Conservation (phyloP, 2,113 vertebrate genomes). For the Speoplatyrhinus poulsoni region DNA sequence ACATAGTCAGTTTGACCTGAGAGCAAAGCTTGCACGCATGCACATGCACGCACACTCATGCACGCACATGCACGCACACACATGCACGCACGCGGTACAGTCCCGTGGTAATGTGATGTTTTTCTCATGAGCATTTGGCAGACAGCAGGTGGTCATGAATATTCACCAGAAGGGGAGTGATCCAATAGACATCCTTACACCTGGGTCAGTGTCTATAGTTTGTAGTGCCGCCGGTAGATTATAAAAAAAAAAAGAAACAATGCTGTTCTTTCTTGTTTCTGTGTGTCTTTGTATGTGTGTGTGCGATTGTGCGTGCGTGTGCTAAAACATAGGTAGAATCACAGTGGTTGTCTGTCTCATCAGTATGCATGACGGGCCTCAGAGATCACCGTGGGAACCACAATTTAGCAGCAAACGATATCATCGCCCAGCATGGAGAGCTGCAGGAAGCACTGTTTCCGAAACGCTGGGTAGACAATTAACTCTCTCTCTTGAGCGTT, state of each 20-base stretch:
- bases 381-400: slow-evolving; percentile 5
- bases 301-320: neutral
- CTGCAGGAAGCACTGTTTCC: too few relatives aligned
- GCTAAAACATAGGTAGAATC: neutral
- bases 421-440: neutral
- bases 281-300: neutral
- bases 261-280: too few relatives aligned
- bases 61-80: neutral
- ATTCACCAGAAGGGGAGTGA: too few relatives aligned
- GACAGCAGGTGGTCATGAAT: neutral
- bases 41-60: neutral
- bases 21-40: neutral
- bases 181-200: slow-evolving; percentile 23
- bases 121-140: slow-evolving; percentile 34
- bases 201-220: neutral
- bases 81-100: slow-evolving; percentile 1
- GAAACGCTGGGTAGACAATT: too few relatives aligned
- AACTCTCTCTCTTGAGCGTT: too few relatives aligned
- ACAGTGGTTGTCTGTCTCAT: slow-evolving; percentile 18
- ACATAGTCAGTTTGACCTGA: neutral
- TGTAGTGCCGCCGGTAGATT: neutral
- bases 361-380: slow-evolving; percentile 17
- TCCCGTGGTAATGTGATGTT: slow-evolving; percentile 21
- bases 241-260: neutral
- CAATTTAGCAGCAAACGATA: slow-evolving; percentile 11